Conservation (phyloP, 2,113 vertebrate genomes). For the Engraulis encrasicolus region DNA sequence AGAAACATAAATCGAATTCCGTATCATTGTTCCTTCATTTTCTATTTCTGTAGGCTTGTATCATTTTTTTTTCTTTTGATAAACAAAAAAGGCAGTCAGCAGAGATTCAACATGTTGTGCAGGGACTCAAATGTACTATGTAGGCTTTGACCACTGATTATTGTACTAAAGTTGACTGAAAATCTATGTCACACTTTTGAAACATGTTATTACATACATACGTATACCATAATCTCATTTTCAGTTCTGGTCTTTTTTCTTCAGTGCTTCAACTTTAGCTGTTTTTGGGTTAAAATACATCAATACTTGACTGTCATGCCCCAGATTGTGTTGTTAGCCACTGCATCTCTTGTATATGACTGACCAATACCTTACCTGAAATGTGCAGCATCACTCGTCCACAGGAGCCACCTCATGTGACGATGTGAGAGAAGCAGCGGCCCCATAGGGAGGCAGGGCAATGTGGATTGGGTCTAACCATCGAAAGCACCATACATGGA, state of each 20-base stretch:
- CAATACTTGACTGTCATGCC: not conserved
- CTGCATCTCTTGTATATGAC: not conserved
- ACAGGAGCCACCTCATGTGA: not conserved
- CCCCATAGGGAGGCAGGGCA: not conserved
- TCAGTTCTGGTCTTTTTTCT: too few relatives aligned
- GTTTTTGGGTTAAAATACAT: too few relatives aligned
- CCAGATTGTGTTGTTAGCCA: not conserved
- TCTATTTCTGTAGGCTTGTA: not conserved
- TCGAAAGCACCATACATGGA: conserved; percentile 20
- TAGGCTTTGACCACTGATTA: too few relatives aligned
- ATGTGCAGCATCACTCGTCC: not conserved
- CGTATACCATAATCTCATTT: too few relatives aligned
- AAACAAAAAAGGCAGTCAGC: not conserved
- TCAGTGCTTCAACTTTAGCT: too few relatives aligned
- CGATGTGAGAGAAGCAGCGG: not conserved
- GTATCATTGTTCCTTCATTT: not conserved
- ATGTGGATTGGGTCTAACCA: not conserved
- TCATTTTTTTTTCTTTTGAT: not conserved
- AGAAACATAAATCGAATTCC: not conserved
- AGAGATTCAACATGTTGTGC: not conserved
- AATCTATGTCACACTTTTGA: not conserved
- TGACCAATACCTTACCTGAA: not conserved
- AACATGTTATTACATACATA: too few relatives aligned
- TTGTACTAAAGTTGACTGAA: conserved; percentile 5
- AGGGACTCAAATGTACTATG: not conserved